These are phyloP conservation scores for Chorisops tibialis DNA, from an alignment of 2,888 invertebrate species.

Conservation along the genomic window DNA sequence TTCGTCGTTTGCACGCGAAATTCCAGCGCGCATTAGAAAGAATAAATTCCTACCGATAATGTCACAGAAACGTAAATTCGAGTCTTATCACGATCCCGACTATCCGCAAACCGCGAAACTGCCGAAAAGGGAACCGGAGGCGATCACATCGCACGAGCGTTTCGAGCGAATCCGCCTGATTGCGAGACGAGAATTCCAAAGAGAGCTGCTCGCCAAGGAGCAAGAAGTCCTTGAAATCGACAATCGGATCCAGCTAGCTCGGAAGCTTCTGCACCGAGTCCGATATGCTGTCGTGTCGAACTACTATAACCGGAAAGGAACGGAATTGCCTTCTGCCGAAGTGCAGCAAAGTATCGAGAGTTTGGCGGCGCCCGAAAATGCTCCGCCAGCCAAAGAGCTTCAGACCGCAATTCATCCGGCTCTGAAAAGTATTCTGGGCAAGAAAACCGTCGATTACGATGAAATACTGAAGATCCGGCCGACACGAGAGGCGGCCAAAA, in stretches of 20 bases:
- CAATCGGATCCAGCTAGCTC: constrained; percentile 59
- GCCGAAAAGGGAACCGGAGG: not conserved
- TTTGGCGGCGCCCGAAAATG: constrained; percentile 9
- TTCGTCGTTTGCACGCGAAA: not conserved
- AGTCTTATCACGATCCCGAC: constrained; percentile 62
- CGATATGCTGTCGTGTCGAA: constrained; percentile 59
- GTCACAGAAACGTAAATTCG: constrained; percentile 46
- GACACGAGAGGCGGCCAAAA: constrained; percentile 54
- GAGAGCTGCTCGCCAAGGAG: constrained; percentile 66
- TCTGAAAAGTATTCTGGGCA: constrained; percentile 67
- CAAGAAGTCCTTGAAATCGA: constrained; percentile 70
- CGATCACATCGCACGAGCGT: constrained; percentile 47
- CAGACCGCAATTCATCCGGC: constrained; percentile 71
- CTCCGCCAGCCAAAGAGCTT: constrained; percentile 37
- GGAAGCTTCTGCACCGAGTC: constrained; percentile 58
- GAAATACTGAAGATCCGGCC: constrained; percentile 54
- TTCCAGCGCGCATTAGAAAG: not conserved
- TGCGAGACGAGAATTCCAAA: constrained; percentile 68
- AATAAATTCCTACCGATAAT: constrained; percentile 15
- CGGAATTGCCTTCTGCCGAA: constrained; percentile 49
- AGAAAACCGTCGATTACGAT: constrained; percentile 54
- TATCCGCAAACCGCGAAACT: constrained; percentile 50
- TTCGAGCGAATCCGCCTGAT: constrained; percentile 59
- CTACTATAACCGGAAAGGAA: constrained; percentile 60
- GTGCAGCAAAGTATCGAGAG: constrained; percentile 43